These are phyloP conservation scores for Pedicia rivosa DNA, from an alignment of 2,888 invertebrate species.

Conservation along the genomic window DNA sequence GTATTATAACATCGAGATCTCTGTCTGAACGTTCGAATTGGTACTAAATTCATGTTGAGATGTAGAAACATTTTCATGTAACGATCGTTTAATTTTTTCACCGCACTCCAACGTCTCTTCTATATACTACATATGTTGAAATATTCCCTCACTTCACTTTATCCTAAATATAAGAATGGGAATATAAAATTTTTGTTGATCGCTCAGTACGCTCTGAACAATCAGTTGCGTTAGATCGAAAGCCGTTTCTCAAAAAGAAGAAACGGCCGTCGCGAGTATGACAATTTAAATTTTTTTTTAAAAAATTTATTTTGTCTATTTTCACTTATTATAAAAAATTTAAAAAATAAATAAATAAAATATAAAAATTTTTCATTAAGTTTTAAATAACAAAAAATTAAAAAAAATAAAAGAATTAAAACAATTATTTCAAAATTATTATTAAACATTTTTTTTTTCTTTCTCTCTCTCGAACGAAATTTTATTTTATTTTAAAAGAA, in stretches of 20 bases:
- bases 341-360: constrained; percentile 1
- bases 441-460: neutral
- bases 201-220: constrained; percentile 29
- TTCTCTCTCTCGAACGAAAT: neutral
- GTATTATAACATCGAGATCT: constrained; percentile 3
- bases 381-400: no score
- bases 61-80: constrained; percentile 7
- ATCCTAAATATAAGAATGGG: neutral
- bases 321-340: neutral
- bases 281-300: no score
- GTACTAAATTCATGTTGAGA: constrained; percentile 24
- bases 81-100: constrained; percentile 1
- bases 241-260: constrained; percentile 7
- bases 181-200: constrained; percentile 4
- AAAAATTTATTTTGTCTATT: neutral
- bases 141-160: constrained; percentile 4
- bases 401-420: neutral
- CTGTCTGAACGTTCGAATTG: constrained; percentile 21
- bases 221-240: constrained; percentile 27
- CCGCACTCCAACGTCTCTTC: constrained; percentile 2
- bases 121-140: constrained; percentile 2
- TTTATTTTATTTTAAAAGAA: neutral
- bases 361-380: no score
- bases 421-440: neutral
- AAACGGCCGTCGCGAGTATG: no score